Base-by-base conservation (phyloP, 2,888 invertebrate genomes). In the Callimorpha dominula region DNA sequence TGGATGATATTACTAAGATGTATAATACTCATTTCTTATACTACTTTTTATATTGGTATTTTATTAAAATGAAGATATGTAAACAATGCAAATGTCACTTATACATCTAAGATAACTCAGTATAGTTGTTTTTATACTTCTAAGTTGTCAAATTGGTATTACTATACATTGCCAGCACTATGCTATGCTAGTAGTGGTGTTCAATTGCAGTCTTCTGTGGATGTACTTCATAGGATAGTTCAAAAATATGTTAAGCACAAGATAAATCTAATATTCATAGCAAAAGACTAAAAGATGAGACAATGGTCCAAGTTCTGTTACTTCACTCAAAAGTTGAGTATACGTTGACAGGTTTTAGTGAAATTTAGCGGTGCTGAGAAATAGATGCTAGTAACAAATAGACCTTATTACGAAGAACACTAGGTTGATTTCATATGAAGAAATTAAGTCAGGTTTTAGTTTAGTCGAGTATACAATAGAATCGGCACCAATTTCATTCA, bases 401-500 rank as follows among this genome's bases (percentile, higher is more conserved):
- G n/a, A n/a, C n/a, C n/a, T n/a, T n/a, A n/a, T n/a, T n/a, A n/a
- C n/a, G n/a, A n/a, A n/a, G n/a, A n/a, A n/a, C n/a, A n/a, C n/a
- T n/a, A n/a, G n/a, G n/a, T n/a, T n/a, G n/a, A n/a, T n/a, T n/a
- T n/a, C n/a, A n/a, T n/a, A n/a, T n/a, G n/a, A n/a, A n/a, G n/a
- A n/a, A n/a, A n/a, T n/a, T n/a, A n/a, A n/a, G n/a, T n/a, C n/a
- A n/a, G n/a, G n/a, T n/a, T n/a, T n/a, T n/a, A n/a, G n/a, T n/a
- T n/a, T n/a, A n/a, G n/a, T n/a, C n/a, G n/a, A n/a, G n/a, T n/a
- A n/a, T n/a, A n/a, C n/a, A n/a, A n/a, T n/a, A n/a, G n/a, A n/a
- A n/a, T n/a, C n/a, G n/a, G n/a, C n/a, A n/a, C n/a, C n/a, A n/a
- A 54, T 68, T 60, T 46, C 65, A 65, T 54, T 54, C 46, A 60